Evolutionary conservation across 1,140 invertebrate species (phyloP).

Genomic region (Penaeus japonicus): DNA sequence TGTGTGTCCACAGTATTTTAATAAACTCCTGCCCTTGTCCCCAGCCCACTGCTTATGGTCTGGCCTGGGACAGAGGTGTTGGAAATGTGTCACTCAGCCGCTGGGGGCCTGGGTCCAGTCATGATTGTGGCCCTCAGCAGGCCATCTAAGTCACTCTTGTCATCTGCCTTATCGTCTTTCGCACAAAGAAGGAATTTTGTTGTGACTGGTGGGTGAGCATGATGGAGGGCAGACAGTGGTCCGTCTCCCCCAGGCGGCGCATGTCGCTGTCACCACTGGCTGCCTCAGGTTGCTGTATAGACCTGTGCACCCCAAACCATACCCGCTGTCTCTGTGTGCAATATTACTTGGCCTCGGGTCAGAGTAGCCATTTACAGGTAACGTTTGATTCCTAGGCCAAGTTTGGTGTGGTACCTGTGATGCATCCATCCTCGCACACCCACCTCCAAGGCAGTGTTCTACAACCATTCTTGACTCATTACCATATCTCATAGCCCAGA

Average conservation of each 20-base stretch:
- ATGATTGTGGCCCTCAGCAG: conserved; percentile 51
- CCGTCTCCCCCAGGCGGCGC: conserved; percentile 48
- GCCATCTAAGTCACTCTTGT: conserved; percentile 41
- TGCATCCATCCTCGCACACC: conserved; percentile 29
- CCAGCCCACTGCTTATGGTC: conserved; percentile 10
- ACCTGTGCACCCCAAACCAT: conserved; percentile 35
- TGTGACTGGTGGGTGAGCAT: conserved; percentile 46
- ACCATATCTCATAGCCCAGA: conserved; percentile 52
- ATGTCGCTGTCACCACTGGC: conserved; percentile 37
- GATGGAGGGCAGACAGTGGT: conserved; percentile 36
- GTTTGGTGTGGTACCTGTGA: conserved; percentile 18
- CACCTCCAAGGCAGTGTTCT: conserved; percentile 55
- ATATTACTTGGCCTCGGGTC: conserved; percentile 42
- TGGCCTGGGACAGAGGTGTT: conserved; percentile 2
- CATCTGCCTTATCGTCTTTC: conserved; percentile 57
- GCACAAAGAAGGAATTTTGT: conserved; percentile 56
- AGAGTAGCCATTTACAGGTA: background rate
- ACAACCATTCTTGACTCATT: conserved; percentile 55
- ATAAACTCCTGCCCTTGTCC: conserved; percentile 4
- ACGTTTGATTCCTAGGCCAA: conserved; percentile 32
- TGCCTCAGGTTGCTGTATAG: conserved; percentile 14
- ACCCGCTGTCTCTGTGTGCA: conserved; percentile 53
- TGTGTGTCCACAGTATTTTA: conserved; percentile 36
- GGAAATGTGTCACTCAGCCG: conserved; percentile 24
- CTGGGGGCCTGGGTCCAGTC: conserved; percentile 51